phyloP scores from a whole-genome alignment of 2,797 vertebrate genomes.

The Craterocephalus amniculus region DNA sequence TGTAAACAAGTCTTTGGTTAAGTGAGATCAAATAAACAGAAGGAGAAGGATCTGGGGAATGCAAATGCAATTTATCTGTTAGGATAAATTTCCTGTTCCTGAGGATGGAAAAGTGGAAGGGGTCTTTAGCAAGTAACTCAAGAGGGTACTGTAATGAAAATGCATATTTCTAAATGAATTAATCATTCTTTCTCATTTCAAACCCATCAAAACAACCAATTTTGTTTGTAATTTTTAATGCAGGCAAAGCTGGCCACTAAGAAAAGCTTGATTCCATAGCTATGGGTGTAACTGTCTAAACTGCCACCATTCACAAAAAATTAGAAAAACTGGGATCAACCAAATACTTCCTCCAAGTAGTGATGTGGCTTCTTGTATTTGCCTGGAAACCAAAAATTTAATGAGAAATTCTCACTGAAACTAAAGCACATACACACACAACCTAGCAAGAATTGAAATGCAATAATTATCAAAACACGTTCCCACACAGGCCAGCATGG shows the following conservation, averaged over 20 bases:
- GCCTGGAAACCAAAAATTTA: slow-evolving; percentile 22
- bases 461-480: slow-evolving; percentile 47
- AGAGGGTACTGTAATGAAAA: background rate
- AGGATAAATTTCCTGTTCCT: background rate
- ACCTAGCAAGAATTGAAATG: slow-evolving; percentile 33
- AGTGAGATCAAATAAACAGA: background rate
- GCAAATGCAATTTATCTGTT: background rate
- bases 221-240: background rate
- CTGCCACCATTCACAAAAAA: slow-evolving; percentile 32
- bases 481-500: slow-evolving; percentile 36
- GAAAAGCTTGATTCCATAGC: slow-evolving; percentile 22
- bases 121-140: slow-evolving; percentile 1
- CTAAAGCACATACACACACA: slow-evolving; percentile 35
- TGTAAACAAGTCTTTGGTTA: background rate
- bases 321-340: slow-evolving; percentile 6
- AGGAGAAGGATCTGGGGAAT: background rate
- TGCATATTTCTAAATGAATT: background rate
- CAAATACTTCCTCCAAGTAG: slow-evolving; percentile 10
- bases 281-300: slow-evolving; percentile 8
- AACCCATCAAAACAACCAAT: background rate
- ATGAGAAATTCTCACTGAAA: slow-evolving; percentile 24
- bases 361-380: slow-evolving; percentile 4
- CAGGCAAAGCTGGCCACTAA: background rate
- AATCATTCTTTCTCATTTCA: background rate
- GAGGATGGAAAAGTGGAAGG: background rate